Percentiles rank a stretch among this genome's conserved stretches.
These are phyloP conservation scores for Muscina levida DNA, from an alignment of 2,888 invertebrate species.

Conservation along the genomic window DNA sequence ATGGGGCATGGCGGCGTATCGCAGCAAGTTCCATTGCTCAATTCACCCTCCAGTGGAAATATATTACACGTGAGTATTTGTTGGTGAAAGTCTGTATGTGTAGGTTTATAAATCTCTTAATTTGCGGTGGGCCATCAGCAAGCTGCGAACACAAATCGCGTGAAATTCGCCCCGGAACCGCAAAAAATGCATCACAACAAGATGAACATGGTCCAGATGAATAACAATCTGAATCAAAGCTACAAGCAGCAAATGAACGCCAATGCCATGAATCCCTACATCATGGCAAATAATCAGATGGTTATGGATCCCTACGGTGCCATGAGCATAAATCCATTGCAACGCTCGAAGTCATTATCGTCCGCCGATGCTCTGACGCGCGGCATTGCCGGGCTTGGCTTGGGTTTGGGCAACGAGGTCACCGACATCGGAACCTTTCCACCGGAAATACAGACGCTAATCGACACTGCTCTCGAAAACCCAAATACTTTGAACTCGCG, in stretches of 20 bases:
- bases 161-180: constrained; percentile 79
- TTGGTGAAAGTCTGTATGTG: not conserved
- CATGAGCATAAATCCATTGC: constrained; percentile 80
- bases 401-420: constrained; percentile 85
- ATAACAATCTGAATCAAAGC: constrained; percentile 69
- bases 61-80: constrained; percentile 82
- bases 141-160: constrained; percentile 75
- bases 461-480: constrained; percentile 90
- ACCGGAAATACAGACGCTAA: constrained; percentile 86
- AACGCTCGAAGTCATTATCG: constrained; percentile 91
- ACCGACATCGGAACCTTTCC: constrained; percentile 89
- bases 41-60: constrained; percentile 87
- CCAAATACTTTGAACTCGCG: constrained; percentile 88
- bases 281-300: constrained; percentile 61
- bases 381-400: constrained; percentile 84
- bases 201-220: constrained; percentile 67
- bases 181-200: constrained; percentile 74
- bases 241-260: constrained; percentile 66
- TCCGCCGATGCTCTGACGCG: constrained; percentile 87
- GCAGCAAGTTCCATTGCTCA: constrained; percentile 77
- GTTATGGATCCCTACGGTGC: constrained; percentile 73
- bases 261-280: constrained; percentile 67
- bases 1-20: constrained; percentile 70
- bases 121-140: constrained; percentile 67
- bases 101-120: not conserved